Evolutionary conservation across 2,888 invertebrate genomes (phyloP).

Genomic region (Falcaria lacertinaria): DNA sequence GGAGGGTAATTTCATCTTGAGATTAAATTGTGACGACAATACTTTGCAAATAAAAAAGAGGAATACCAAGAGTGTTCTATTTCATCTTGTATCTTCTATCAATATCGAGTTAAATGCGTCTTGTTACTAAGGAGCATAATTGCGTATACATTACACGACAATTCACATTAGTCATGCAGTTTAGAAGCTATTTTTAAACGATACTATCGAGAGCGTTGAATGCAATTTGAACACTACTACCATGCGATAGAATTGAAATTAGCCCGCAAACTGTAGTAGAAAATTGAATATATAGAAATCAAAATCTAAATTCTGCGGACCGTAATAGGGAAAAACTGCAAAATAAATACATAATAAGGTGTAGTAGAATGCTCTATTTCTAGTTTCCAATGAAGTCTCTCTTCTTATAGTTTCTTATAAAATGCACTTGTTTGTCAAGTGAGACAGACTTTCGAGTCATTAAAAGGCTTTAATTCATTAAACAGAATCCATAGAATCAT

Average conservation of each 20-base stretch:
- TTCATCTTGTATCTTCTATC: not conserved
- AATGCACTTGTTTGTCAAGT: too few relatives aligned
- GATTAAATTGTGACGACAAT: too few relatives aligned
- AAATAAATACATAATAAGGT: not conserved
- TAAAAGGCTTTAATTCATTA: too few relatives aligned
- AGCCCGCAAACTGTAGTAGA: not conserved
- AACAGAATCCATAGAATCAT: too few relatives aligned
- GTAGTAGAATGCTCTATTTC: too few relatives aligned
- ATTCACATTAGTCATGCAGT: conserved; percentile 2
- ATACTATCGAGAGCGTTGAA: not conserved
- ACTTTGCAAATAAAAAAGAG: too few relatives aligned
- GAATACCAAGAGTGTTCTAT: not conserved
- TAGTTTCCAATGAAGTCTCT: too few relatives aligned
- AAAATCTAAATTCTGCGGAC: not conserved
- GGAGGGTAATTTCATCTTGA: too few relatives aligned
- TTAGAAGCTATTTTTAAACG: conserved; percentile 1
- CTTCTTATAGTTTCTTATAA: too few relatives aligned
- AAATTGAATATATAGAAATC: not conserved
- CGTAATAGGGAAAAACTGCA: not conserved
- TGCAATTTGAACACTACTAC: not conserved
- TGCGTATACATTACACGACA: not conserved
- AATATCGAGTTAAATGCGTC: not conserved
- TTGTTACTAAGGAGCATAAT: not conserved
- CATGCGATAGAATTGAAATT: not conserved
- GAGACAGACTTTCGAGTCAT: too few relatives aligned